Evolutionary conservation across 2,113 vertebrate species (phyloP).

Genomic region (Syngnathus typhle): DNA sequence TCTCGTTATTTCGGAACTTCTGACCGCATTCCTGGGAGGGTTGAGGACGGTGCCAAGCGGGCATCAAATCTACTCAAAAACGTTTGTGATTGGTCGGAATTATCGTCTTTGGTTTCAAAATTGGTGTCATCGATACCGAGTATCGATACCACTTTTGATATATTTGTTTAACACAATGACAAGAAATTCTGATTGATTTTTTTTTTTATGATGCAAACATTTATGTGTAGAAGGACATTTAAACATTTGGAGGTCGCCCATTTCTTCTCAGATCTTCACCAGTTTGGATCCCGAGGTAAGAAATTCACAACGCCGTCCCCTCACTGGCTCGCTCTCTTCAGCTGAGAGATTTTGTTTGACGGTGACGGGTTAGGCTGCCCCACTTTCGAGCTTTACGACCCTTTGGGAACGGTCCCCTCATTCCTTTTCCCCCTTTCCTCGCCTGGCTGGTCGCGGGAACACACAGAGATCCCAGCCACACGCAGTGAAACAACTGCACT

Average conservation of each 20-base stretch:
- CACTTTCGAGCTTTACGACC: constrained; percentile 54
- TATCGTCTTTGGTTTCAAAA: background rate
- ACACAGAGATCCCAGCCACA: constrained; percentile 48
- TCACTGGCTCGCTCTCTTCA: background rate
- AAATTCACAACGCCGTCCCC: constrained; percentile 48
- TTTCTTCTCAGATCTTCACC: constrained; percentile 14
- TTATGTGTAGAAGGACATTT: no score
- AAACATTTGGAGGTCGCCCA: no score
- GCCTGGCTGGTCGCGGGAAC: constrained; percentile 46
- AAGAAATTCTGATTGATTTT: no score
- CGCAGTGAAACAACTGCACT: constrained; percentile 63
- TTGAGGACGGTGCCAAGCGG: background rate
- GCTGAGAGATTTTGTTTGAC: constrained; percentile 50
- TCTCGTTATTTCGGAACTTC: background rate
- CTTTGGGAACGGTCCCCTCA: constrained; percentile 56
- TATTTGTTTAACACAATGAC: no score
- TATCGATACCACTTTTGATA: no score
- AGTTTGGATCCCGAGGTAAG: constrained; percentile 26
- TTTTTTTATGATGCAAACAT: no score
- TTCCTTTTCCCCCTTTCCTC: constrained; percentile 43
- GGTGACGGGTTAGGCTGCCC: constrained; percentile 56
- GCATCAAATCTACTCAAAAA: background rate
- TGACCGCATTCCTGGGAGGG: background rate
- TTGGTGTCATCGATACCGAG: no score
- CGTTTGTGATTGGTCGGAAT: background rate